Base-by-base conservation (phyloP, 1,140 invertebrate species). In the Leptinotarsa lineolata region DNA sequence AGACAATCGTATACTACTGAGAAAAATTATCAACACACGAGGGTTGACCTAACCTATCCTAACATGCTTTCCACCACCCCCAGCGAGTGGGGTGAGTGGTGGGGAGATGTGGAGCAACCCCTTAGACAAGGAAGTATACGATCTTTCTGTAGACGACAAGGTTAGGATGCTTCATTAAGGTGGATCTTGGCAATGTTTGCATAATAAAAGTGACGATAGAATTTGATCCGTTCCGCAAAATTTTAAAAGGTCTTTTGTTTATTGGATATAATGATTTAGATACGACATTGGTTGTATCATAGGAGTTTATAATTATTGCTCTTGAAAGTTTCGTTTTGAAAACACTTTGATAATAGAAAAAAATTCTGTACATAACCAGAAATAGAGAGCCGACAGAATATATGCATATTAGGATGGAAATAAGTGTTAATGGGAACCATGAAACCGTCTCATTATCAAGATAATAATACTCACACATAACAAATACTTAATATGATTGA, bases 1-100 rank as follows among this genome's bases (percentile, higher is more conserved):
- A 73, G 46, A 68, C 74, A 74, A 46, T 77, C 59, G 79, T 70
- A 58, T 67, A 72, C 80, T 78, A 80, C 77, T 78, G 75, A 82
- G 78, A 82, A 77, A 77, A 76, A 78, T 78, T 76, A 75, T 74
- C 72, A 72, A 76, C 74, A 75, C 74, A 74, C 73, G 78, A 76
- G 78, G 79, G 79, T 76, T 80, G 78, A 82, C 81, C 79, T 77
- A 82, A 81, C 81, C 79, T 77, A 81, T 78, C 80, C 74, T 77
- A 78, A 80, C 79, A 75, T 76, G 75, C 61, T 74, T 73, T 79
- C 76, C 78, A 76, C 78, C 76, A 60, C 75, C 74, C 60, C 58
- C 20, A 21, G 12, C 30, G 63, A 21, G 74, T 60, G 74, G 74
- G 72, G 68, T 72, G 58, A 64, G 44, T 68, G 71, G 79, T 70